Evolutionary conservation across 2,797 vertebrate species (phyloP), one percentile per base, ranked within the genome.

Genomic region (Limnodromus scolopaceus): DNA sequence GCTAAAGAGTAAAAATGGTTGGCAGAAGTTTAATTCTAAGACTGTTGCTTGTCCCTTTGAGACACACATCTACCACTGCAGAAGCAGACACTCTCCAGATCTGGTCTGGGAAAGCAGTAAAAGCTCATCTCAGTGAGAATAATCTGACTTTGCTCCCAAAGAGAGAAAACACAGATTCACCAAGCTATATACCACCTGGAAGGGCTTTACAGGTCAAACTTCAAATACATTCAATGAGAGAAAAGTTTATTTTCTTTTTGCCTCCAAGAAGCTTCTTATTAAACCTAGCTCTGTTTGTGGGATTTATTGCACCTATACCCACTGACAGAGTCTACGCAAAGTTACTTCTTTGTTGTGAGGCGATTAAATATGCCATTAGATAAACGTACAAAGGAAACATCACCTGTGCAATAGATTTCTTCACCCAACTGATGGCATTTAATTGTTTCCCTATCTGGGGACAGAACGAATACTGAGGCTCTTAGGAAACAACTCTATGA

Each of bases 1-100:
- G 48, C n/a, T 82, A 75, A 91, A 58, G 58, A 74, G 28, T 88
- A 49, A 87, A 91, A 93, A 89, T 20, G 3, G 45, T 89, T 96
- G 85, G 89, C 94, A 79, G 70, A 69, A 90, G 77, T 88, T 92
- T 93, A 95, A 9, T 39, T 83, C 36, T 68, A 66, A 79, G 83
- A 32, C 24, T 3, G 0, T 19, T 89, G 55, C 45, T 84, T 76
- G 43, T 90, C 41, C 1, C 53, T 86, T 91, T 4, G 15, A 86
- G 92, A 93, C 34, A 71, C 63, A 34, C 18, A 46, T 64, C 66
- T 77, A 86, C 87, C 85, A 74, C 80, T 39, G 28, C 77, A 95
- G 93, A 87, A 95, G 95, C 83, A 93, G 84, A 96, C 41, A 84
- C 41, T 94, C 74, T 96, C 95, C 94, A 96, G 92, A 86, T 36